Evolutionary conservation across 2,888 invertebrate genomes (phyloP), one percentile per base, ranked within the genome.

Genomic region (Metallyticus violacea): DNA sequence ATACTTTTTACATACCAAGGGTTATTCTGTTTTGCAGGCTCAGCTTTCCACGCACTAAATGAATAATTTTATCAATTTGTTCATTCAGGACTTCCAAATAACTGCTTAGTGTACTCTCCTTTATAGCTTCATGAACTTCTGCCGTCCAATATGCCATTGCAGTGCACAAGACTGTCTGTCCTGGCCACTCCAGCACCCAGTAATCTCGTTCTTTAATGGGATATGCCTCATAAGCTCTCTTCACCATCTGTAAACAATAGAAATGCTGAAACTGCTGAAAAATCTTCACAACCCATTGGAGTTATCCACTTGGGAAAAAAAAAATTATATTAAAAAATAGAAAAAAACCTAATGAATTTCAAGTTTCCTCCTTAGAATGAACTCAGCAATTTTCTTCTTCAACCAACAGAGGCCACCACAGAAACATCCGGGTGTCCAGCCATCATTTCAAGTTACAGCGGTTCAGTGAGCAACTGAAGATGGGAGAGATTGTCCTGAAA

Each of bases 111-210:
- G 93, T 94, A 80, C 92, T 90, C 6, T 93, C 92, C 27, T 93
- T 91, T 88, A 98, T 96, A 1, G 97, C 95, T 86, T 95, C 94
- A 0, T 97, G 97, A n/a, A 98, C 96, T 91, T 97, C 97, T 0
- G 94, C 93, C 0, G 99, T 99, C 99, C 99, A 99, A 90, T 95
- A 98, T 78, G 97, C 95, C 92, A 97, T 95, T 15, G 96, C 95
- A 86, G 96, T 96, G 89, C 97, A 96, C 91, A 98, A 95, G 0
- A 97, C 97, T 30, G 96, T 94, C 93, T 99, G 99, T 0, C 98
- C 98, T 0, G 99, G 98, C 98, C 98, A 99, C 79, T 95, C 93
- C 0, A 97, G 92, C 1, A 98, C 98, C 99, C 99, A 98, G 28
- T 93, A 91, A 29, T 95, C 94, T 86, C 98, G 93, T 4, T 93